Percentiles rank a stretch among this genome's conserved stretches.
These are phyloP conservation scores for Nycticebus coucang DNA, from an alignment of 2,113 vertebrate species.

Conservation along the genomic window DNA sequence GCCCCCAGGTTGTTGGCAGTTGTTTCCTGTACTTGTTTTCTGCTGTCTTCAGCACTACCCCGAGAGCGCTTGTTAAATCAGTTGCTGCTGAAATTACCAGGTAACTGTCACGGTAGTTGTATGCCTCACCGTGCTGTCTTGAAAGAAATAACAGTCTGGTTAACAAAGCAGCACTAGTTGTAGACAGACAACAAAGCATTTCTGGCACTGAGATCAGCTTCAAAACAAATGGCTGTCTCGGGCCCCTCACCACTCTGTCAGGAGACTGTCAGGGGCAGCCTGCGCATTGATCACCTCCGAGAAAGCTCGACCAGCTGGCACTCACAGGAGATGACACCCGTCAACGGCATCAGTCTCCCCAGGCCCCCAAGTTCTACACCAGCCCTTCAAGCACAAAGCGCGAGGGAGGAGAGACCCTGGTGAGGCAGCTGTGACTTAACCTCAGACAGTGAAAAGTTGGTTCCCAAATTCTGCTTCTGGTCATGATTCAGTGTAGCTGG, in stretches of 20 bases:
- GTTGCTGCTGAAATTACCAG: not conserved
- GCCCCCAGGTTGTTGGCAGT: rapidly evolving
- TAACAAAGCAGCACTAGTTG: not conserved
- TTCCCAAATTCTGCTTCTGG: not conserved
- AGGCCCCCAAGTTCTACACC: not conserved
- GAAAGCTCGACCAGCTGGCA: not conserved
- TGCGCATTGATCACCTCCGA: rapidly evolving
- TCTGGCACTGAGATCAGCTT: not conserved
- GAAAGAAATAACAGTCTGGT: not conserved
- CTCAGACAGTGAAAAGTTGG: not conserved
- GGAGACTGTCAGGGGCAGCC: not conserved
- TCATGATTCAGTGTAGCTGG: rapidly evolving
- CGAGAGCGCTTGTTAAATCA: not conserved
- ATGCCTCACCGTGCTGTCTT: not conserved
- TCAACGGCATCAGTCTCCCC: not conserved
- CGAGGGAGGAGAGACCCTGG: not conserved
- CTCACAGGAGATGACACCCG: not conserved
- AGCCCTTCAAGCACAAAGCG: not conserved
- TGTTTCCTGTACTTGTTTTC: not conserved
- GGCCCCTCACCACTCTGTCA: not conserved
- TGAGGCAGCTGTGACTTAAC: rapidly evolving
- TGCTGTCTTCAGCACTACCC: not conserved
- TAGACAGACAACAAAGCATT: not conserved
- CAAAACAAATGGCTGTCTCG: not conserved
- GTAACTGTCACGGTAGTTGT: too few species aligned